Evolutionary conservation across 2,797 vertebrate species (phyloP), one percentile per base, ranked within the genome.

Genomic region (Antrozous pallidus): DNA sequence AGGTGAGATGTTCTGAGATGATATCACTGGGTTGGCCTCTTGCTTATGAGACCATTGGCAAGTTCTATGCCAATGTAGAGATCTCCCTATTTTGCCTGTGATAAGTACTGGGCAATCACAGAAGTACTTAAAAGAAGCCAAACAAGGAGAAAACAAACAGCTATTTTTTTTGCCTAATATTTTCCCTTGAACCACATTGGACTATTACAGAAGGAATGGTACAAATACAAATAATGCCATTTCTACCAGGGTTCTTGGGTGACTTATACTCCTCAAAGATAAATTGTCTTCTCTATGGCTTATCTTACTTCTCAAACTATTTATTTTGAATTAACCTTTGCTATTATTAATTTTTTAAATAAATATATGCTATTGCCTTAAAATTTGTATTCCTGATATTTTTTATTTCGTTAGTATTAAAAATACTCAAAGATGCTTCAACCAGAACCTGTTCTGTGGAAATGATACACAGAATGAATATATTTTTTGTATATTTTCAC

Each of bases 1-100:
- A 86, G 54, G 31, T 94, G 80, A 90, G 91, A 86, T 12, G 26
- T 89, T 56, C 54, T 45, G 58, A 92, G 49, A 83, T 87, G 54
- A 31, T 95, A 67, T 85, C 56, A 47, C 33, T 65, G 18, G 10
- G 6, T 94, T 93, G 67, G 47, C 26, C 11, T 49, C 74, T 86
- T 79, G 69, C 5, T 88, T 71, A 33, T 73, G 47, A 92, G 58
- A 38, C 10, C 24, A 86, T 40, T 67, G 33, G 24, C 18, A 71
- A 79, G 14, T 88, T 78, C 38, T 54, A 1, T 38, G 40, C 8
- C 58, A 95, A 56, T 6, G 13, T 8, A 80, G 33, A 85, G 47
- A 63, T 65, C 88, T 70, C 63, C 51, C 91, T 61, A 24, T 71
- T 85, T 94, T 88, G 13, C 63, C 84, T 91, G 33, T 91, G 47